Conservation (phyloP, 2,113 vertebrate genomes). For the Empidonax traillii region DNA sequence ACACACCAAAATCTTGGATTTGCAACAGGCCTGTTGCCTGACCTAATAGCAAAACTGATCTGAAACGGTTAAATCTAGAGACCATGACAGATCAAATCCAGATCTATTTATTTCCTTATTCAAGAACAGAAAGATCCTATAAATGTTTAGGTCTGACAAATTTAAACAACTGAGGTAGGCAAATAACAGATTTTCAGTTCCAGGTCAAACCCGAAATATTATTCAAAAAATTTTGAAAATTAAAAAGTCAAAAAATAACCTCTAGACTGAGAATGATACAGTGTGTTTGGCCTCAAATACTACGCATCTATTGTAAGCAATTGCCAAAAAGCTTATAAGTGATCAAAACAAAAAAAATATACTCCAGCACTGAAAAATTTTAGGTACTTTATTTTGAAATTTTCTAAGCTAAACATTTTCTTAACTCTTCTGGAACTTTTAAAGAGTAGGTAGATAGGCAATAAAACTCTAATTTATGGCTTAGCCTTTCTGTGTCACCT, state of each 20-base stretch:
- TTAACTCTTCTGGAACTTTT: neutral
- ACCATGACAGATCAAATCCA: slow-evolving; percentile 24
- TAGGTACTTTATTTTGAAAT: neutral
- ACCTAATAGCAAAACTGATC: neutral
- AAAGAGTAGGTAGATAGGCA: neutral
- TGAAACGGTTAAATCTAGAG: neutral
- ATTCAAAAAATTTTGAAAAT: neutral
- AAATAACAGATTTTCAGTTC: neutral
- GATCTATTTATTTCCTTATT: slow-evolving; percentile 29
- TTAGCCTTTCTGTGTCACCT: neutral
- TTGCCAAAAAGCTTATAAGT: neutral
- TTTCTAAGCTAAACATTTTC: neutral
- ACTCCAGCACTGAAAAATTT: neutral
- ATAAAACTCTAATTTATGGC: neutral
- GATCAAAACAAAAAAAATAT: neutral
- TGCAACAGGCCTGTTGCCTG: neutral
- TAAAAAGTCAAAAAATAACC: neutral
- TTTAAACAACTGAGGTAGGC: neutral
- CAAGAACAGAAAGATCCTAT: neutral
- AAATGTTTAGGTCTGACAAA: neutral
- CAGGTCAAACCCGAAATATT: neutral
- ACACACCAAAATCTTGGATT: neutral
- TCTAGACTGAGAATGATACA: neutral
- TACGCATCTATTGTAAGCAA: neutral
- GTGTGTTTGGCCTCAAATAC: neutral